Conservation (phyloP, 2,888 invertebrate genomes). For the Oxyscelio sp. region DNA sequence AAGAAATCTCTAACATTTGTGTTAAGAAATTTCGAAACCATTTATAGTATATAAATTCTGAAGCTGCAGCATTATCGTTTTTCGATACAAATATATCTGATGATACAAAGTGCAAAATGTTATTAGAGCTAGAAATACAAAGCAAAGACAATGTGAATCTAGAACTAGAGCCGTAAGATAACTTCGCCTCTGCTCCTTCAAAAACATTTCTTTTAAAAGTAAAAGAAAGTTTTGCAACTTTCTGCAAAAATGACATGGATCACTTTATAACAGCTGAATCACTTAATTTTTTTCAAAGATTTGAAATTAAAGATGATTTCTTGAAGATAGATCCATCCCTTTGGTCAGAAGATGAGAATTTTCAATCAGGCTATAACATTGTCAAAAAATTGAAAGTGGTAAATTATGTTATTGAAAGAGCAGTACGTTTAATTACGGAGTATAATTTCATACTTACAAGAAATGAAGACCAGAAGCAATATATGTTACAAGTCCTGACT, state of each 20-base stretch:
- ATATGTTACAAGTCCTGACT: too few species aligned
- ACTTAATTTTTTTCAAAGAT: slow-evolving; percentile 3
- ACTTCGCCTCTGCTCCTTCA: not conserved
- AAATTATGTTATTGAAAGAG: not conserved
- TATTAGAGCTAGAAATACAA: slow-evolving; percentile 3
- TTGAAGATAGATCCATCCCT: slow-evolving; percentile 3
- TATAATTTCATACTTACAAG: not conserved
- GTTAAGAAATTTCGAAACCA: slow-evolving; percentile 2
- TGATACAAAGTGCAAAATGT: slow-evolving; percentile 7
- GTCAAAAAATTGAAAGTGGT: not conserved
- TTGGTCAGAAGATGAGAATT: slow-evolving; percentile 1
- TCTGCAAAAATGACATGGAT: slow-evolving; percentile 2
- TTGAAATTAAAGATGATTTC: slow-evolving; percentile 5
- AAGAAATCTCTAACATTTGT: not conserved
- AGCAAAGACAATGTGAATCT: not conserved
- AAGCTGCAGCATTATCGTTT: slow-evolving; percentile 7
- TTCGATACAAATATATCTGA: slow-evolving; percentile 17
- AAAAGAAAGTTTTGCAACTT: not conserved
- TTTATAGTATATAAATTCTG: slow-evolving; percentile 14
- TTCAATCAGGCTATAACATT: slow-evolving; percentile 2
- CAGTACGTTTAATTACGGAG: slow-evolving; percentile 5
- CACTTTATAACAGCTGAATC: slow-evolving; percentile 2
- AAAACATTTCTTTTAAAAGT: slow-evolving; percentile 2
- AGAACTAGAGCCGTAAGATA: not conserved
- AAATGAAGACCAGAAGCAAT: too few species aligned